Evolutionary conservation across 1,140 invertebrate genomes (phyloP), one percentile per base, ranked within the genome.

Genomic region (Brachionus calyciflorus): DNA sequence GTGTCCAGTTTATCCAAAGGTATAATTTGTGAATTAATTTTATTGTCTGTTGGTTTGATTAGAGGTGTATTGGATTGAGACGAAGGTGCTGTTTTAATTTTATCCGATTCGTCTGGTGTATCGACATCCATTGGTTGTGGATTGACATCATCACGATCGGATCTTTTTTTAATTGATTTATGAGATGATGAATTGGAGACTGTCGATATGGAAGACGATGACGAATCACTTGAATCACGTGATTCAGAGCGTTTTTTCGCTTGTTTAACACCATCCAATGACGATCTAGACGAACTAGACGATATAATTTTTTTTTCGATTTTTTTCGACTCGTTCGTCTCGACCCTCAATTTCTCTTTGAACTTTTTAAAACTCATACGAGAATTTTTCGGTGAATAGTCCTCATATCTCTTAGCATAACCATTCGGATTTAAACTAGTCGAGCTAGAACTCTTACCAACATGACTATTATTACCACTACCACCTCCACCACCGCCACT

Each of bases 81-180:
- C n/a, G 49, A 51, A 3, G 17, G 49, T 3, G 65, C 10, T n/a
- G 65, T 46, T 37, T 40, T 21, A 12, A 37, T 33, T 37, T 60
- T 60, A 1, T 60, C 55, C 12, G 55, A 60, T 19, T 60, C 55
- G 30, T 60, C 55, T 1, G 55, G 55, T 5, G 55, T 60, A n/a
- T 60, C 55, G 14, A 60, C 55, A 33, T 60, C 55, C 55, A 60
- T 60, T 6, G 55, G 55, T 30, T 60, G 55, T n/a, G 55, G 55
- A 19, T 60, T 60, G 1, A 60, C 37, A 33, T 60, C 55, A 33
- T 60, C 55, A 21, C 30, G 28, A 12, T 60, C 55, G 19, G 21
- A 24, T 28, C 30, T 65, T 65, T 65, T 65, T 46, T 44, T 65
- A 1, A 24, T 21, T 9, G 40, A 14, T 44, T 65, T 65, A 9